phyloP scores from a whole-genome alignment of 2,888 invertebrate genomes.

The Athripsodes cinereus region DNA sequence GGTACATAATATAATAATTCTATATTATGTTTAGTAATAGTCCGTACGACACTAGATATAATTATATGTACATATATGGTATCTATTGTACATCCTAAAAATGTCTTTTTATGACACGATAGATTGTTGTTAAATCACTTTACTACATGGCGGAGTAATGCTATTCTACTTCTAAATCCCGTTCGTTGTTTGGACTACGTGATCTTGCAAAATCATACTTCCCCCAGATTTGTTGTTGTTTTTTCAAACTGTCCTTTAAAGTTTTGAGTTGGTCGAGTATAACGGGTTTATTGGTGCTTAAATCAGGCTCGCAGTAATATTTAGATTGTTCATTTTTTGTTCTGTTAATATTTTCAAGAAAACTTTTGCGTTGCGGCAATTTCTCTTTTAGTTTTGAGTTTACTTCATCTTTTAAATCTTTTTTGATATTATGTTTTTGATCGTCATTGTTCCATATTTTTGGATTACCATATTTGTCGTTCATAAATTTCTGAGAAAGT shows the following conservation, averaged over 20 bases:
- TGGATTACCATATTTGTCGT: slow-evolving; percentile 49
- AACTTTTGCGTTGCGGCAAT: slow-evolving; percentile 20
- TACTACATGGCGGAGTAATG: too few relatives aligned
- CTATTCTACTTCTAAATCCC: slow-evolving; percentile 24
- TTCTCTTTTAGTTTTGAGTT: slow-evolving; percentile 21
- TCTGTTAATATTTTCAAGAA: slow-evolving; percentile 20
- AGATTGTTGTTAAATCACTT: too few relatives aligned
- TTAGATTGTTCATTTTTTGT: slow-evolving; percentile 22
- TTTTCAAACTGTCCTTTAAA: slow-evolving; percentile 41
- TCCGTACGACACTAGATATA: too few relatives aligned
- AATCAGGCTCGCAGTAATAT: slow-evolving; percentile 22
- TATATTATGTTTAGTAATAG: too few relatives aligned
- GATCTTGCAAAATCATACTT: slow-evolving; percentile 22
- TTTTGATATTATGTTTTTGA: not conserved
- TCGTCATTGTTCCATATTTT: slow-evolving; percentile 37
- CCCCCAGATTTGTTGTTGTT: slow-evolving; percentile 52
- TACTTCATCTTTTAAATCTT: slow-evolving; percentile 14
- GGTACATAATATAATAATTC: too few relatives aligned
- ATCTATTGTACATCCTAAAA: too few relatives aligned
- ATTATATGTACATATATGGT: too few relatives aligned
- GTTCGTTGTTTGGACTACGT: slow-evolving; percentile 25
- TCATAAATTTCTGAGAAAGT: slow-evolving; percentile 49
- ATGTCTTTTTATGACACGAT: too few relatives aligned
- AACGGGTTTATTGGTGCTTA: slow-evolving; percentile 27
- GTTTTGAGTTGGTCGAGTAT: slow-evolving; percentile 37